Evolutionary conservation across 2,888 invertebrate genomes (phyloP).

Genomic region (Oegoconia quadripuncta): DNA sequence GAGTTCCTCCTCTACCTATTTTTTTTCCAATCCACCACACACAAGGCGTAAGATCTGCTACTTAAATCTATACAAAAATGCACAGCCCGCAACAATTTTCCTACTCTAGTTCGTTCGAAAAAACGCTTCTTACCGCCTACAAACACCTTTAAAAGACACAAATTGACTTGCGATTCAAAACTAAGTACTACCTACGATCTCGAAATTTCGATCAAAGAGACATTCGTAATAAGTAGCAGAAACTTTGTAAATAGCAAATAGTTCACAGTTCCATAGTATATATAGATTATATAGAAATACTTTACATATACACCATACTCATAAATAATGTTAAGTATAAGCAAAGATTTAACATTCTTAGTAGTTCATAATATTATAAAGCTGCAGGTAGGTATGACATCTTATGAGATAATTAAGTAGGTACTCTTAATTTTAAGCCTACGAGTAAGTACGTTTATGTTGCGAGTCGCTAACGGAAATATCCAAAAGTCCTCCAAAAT

Average conservation of each 20-base stretch:
- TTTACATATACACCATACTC: constrained; percentile 50
- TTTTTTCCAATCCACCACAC: constrained; percentile 6
- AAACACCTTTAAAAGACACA: constrained; percentile 45
- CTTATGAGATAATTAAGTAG: constrained; percentile 34
- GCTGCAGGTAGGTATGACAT: constrained; percentile 38
- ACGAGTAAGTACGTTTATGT: constrained; percentile 45
- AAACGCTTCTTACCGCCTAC: constrained; percentile 46
- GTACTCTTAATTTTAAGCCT: constrained; percentile 43
- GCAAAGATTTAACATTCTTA: constrained; percentile 42
- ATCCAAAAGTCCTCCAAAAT: constrained; percentile 70
- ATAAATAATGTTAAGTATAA: constrained; percentile 49
- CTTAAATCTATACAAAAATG: constrained; percentile 60
- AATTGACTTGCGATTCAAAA: constrained; percentile 57
- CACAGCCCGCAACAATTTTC: constrained; percentile 67
- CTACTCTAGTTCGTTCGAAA: constrained; percentile 58
- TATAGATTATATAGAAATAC: constrained; percentile 29
- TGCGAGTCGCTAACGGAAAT: constrained; percentile 63
- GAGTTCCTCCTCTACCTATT: not conserved
- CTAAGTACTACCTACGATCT: constrained; percentile 22
- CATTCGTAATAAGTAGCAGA: constrained; percentile 29
- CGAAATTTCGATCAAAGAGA: constrained; percentile 22
- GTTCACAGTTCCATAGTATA: constrained; percentile 28
- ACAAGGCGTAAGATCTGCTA: constrained; percentile 41
- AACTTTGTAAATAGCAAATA: constrained; percentile 38
- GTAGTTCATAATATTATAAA: constrained; percentile 47